phyloP scores from a whole-genome alignment of 92 coral and sea anemone species.

The Epizoanthus illoricatus region DNA sequence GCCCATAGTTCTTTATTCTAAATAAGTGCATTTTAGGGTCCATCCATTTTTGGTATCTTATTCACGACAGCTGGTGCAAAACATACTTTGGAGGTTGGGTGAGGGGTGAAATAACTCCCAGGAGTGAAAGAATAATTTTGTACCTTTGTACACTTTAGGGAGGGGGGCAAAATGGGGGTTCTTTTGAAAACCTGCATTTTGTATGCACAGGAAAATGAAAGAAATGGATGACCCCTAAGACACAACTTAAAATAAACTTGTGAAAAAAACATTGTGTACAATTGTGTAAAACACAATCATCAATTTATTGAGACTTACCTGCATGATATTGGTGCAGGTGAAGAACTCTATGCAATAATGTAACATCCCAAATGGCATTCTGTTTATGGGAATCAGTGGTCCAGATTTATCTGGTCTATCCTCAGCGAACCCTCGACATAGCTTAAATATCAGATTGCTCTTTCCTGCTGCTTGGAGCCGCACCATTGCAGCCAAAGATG shows the following conservation, averaged over 20 bases:
- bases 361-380: conserved; percentile 36
- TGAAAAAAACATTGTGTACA: too few species aligned
- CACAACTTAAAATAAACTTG: too few species aligned
- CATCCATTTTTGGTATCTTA: conserved; percentile 3
- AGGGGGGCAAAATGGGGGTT: too few species aligned
- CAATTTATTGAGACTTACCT: conserved; percentile 13
- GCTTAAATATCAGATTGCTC: conserved; percentile 38
- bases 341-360: conserved; percentile 44
- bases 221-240: too few species aligned
- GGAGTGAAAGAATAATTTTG: too few species aligned
- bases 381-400: conserved; percentile 9
- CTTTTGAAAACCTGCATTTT: neutral
- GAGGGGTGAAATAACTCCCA: conserved; percentile 6
- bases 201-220: neutral
- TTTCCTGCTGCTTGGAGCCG: conserved; percentile 24
- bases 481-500: conserved; percentile 46
- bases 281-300: too few species aligned
- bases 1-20: too few species aligned
- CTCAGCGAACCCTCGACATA: conserved; percentile 15
- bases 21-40: neutral
- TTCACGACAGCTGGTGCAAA: neutral
- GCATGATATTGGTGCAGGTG: conserved; percentile 45
- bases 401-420: conserved; percentile 36
- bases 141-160: too few species aligned
- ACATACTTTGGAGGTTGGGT: conserved; percentile 5